phyloP scores from a whole-genome alignment of 2,888 invertebrate genomes.

The Odontomyia ornata region DNA sequence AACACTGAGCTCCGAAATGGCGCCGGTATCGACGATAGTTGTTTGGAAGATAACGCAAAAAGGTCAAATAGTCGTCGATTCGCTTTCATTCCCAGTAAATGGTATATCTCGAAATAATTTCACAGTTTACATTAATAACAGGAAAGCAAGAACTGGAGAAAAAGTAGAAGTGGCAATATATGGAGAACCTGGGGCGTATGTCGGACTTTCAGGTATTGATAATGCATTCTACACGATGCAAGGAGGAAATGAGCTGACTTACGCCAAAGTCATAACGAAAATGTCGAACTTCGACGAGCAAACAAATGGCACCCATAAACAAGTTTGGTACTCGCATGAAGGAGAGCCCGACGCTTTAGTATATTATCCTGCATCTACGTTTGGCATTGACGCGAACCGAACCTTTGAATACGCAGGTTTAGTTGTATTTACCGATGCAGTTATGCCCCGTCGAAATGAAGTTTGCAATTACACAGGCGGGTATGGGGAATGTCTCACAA shows the following conservation, averaged over 20 bases:
- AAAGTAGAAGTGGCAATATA: constrained; percentile 92
- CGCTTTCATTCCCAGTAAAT: constrained; percentile 95
- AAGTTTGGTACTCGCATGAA: constrained; percentile 85
- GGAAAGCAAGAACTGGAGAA: constrained; percentile 92
- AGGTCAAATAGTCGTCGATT: constrained; percentile 89
- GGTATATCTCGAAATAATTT: constrained; percentile 93
- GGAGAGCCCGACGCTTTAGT: constrained; percentile 86
- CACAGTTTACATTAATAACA: constrained; percentile 87
- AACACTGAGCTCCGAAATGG: constrained; percentile 86
- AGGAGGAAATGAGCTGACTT: constrained; percentile 89
- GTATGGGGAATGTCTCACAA: constrained; percentile 81
- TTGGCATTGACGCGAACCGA: constrained; percentile 91
- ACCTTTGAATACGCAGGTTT: constrained; percentile 92
- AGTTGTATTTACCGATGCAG: constrained; percentile 89
- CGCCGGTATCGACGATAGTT: constrained; percentile 89
- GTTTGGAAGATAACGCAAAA: constrained; percentile 86
- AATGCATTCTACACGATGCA: constrained; percentile 91
- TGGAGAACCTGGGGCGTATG: constrained; percentile 94
- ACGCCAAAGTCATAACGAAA: constrained; percentile 85
- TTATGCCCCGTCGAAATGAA: constrained; percentile 73
- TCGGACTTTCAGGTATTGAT: constrained; percentile 90
- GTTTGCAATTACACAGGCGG: constrained; percentile 79
- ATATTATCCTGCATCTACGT: constrained; percentile 88
- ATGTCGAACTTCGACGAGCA: constrained; percentile 89
- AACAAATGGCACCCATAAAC: constrained; percentile 83